Evolutionary conservation across 2,888 invertebrate species (phyloP), one percentile per base, ranked within the genome.

Genomic region (Pterostichus madidus): DNA sequence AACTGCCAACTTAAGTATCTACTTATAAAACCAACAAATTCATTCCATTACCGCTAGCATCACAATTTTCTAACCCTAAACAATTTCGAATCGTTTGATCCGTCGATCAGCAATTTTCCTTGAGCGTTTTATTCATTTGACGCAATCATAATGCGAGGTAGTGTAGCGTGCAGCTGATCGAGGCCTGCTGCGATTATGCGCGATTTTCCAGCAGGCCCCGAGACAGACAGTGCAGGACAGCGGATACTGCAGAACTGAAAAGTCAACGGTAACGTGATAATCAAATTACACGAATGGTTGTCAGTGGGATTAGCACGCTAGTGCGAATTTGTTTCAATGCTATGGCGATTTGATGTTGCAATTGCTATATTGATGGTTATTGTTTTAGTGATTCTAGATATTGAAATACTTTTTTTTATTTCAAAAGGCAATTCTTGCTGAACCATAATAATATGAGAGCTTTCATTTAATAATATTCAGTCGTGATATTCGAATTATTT

Each of bases 261-360:
- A 46, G 49, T 73, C 35, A 49, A 32, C 75, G 17, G 61, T 39
- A 59, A 61, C 59, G 78, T 61, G 78, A 64, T 79, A 79, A 79
- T 61, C 61, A 31, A 79, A 79, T 79, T 79, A 61, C 31, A 35
- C 44, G 46, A 15, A 35, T 49, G 15, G 24, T 49, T 44, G 31
- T 75, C 15, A 31, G 31, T 75, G 49, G 17, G 35, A 78, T 78
- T 78, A 59, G 39, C 59, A 77, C 35, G 56, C 13, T 56, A 32
- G 35, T 8, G 77, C 32, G 11, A 76, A 73, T 44, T 76, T 49
- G 49, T 52, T 53, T 76, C 76, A 76, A 76, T 76, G 76, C 53
- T 76, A 24, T 13, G 39, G 49, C 17, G 13, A 31, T 68, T 24
- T 24, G 24, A 24, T 31, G 17, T 49, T 46, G 49, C 39, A 49